phyloP scores from a whole-genome alignment of 2,797 vertebrate genomes.

The Enteromius mattozi region DNA sequence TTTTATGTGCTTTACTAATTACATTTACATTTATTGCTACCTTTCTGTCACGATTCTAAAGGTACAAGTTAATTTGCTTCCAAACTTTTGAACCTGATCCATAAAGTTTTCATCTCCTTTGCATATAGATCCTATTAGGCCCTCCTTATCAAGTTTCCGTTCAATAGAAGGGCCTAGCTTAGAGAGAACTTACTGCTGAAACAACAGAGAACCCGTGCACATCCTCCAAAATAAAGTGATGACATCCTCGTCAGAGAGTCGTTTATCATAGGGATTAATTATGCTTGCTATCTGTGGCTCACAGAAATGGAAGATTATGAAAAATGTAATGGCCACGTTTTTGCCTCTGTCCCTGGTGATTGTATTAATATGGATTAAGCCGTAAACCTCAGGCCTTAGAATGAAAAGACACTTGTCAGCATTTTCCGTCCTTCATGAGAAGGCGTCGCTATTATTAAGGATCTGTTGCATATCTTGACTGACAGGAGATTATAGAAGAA shows the following conservation, averaged over 20 bases:
- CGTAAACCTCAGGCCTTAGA: constrained; percentile 73
- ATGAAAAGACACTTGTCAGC: constrained; percentile 70
- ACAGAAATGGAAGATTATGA: constrained; percentile 80
- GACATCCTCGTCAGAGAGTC: constrained; percentile 65
- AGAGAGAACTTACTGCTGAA: constrained; percentile 34
- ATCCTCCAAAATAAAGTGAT: constrained; percentile 53
- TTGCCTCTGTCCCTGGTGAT: constrained; percentile 71
- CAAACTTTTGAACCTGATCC: background rate
- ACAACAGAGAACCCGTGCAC: constrained; percentile 48
- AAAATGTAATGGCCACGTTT: constrained; percentile 76
- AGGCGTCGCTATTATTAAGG: constrained; percentile 51
- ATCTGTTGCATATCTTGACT: constrained; percentile 49
- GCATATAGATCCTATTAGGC: constrained; percentile 5
- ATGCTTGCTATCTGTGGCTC: constrained; percentile 78
- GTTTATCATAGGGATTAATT: constrained; percentile 83
- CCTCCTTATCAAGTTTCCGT: background rate
- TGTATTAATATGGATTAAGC: constrained; percentile 77
- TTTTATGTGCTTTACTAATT: constrained; percentile 13
- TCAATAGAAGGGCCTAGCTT: background rate
- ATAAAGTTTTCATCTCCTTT: background rate
- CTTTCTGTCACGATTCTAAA: background rate
- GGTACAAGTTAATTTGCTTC: background rate
- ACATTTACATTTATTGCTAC: background rate
- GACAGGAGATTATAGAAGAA: constrained; percentile 60
- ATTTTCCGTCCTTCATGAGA: constrained; percentile 53